Evolutionary conservation across 2,797 vertebrate genomes (phyloP), one percentile per base, ranked within the genome.

Genomic region (Tolypeutes matacus): DNA sequence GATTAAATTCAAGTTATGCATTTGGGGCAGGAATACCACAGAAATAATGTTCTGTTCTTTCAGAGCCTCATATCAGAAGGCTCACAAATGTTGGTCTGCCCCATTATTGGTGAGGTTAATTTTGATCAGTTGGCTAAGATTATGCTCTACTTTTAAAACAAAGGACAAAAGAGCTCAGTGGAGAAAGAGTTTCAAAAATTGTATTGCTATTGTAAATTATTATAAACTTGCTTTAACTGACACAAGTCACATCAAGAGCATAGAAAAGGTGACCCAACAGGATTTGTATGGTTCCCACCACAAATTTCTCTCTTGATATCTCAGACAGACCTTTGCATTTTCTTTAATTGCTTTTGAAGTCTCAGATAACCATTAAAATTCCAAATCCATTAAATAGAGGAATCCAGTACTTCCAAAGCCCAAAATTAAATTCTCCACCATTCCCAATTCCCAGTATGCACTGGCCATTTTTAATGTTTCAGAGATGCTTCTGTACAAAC

Each of bases 281-380:
- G 27, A 82, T 69, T 51, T 65, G 60, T 18, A 31, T 81, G 65
- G 36, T 65, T 82, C 25, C 7, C 18, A 69, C 7, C 31, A 31
- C 36, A 49, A 62, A 81, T 88, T 82, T 80, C 53, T 81, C 25
- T 73, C 67, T 81, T 86, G n/a, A n/a, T 72, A 62, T 62, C 49
- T 21, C n/a, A 17, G 58, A 56, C 4, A 72, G 75, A 49, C 15
- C 23, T 88, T 93, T 75, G 39, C 4, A 2, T 78, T 70, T 93
- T 93, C 39, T 80, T 72, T 83, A 83, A n/a, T 53, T 84, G 21
- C 56, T 89, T 60, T 36, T 39, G 69, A 89, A 21, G 12, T 62
- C 42, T 89, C 80, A 92, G 73, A 60, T 69, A 49, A 69, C 34
- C 12, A 78, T 51, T 80, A 69, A 77, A 89, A 86, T 27, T 94